Evolutionary conservation across 2,888 invertebrate species (phyloP), one percentile per base, ranked within the genome.

Genomic region (Cosmopolites sordidus): DNA sequence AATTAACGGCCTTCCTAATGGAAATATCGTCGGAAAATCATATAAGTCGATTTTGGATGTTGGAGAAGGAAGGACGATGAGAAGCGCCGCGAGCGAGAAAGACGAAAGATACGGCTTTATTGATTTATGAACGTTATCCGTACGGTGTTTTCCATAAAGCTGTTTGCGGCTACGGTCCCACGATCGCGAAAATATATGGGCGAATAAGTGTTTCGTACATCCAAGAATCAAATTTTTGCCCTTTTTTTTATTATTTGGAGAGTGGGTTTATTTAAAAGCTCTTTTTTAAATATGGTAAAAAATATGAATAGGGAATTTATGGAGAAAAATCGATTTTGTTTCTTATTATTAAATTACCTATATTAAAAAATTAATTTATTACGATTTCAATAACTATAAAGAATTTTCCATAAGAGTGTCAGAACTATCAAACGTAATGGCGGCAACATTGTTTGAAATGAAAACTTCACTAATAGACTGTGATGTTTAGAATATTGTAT

Each of bases 61-160:
- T 3, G 22, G 22, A 3, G 22, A 22, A 8, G 8, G 22, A 22
- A 8, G 22, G 22, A 8, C 22, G 22, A 22, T 8, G 22, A 22
- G 22, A 22, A 22, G 33, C 33, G 33, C 33, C 11, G 12, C 3
- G 33, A 33, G 33, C 33, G 33, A 33, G 33, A 33, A 11, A n/a
- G 5, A 5, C 12, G 12, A 12, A 9, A n/a, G n/a, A n/a, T 11
- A 33, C n/a, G 33, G 16, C 14, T 75, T 78, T 79, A 79, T 79
- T 79, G 79, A 79, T 79, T 79, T 79, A 79, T 78, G 79, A 55
- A 73, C 76, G 75, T 72, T 72, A 73, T 72, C 72, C 67, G 49
- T 4, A 16, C 17, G 8, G 15, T 69, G 72, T 72, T 74, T 74
- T 74, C 74, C 73, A 74, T 74, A 74, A 74, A 74, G 74, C 74